These are phyloP conservation scores for Collichthys lucidus DNA, from an alignment of 2,113 vertebrate species.

Conservation along the genomic window DNA sequence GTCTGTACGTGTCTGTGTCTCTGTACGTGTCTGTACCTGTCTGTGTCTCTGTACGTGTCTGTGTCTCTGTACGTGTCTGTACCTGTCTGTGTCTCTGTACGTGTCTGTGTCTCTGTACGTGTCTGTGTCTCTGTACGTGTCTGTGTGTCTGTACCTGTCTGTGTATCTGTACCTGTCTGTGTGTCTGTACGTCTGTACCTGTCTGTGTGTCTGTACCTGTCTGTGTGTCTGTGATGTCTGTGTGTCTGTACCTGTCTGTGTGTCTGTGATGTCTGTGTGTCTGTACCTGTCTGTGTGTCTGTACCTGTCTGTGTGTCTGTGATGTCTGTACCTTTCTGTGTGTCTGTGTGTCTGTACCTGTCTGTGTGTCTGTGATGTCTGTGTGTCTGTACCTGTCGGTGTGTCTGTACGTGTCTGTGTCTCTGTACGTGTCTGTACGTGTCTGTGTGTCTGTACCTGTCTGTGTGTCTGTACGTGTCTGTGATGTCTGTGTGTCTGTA, in stretches of 20 bases:
- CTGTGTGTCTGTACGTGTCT: conserved; percentile 29
- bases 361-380: no score
- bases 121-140: no score
- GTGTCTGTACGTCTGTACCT: not conserved
- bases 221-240: no score
- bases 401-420: no score
- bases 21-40: not conserved
- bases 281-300: not conserved
- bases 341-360: conserved; percentile 2
- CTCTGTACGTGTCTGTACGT: not conserved
- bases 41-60: no score
- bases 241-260: not conserved
- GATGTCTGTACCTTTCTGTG: not conserved
- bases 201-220: not conserved
- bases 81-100: conserved; percentile 25
- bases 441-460: no score
- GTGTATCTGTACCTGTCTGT: no score
- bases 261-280: not conserved
- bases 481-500: not conserved
- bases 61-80: no score
- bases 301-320: not conserved
- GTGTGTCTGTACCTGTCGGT: not conserved
- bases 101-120: not conserved
- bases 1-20: not conserved
- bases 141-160: no score